Evolutionary conservation across 2,797 vertebrate species (phyloP), one percentile per base, ranked within the genome.

Genomic region (Channallabes apus): DNA sequence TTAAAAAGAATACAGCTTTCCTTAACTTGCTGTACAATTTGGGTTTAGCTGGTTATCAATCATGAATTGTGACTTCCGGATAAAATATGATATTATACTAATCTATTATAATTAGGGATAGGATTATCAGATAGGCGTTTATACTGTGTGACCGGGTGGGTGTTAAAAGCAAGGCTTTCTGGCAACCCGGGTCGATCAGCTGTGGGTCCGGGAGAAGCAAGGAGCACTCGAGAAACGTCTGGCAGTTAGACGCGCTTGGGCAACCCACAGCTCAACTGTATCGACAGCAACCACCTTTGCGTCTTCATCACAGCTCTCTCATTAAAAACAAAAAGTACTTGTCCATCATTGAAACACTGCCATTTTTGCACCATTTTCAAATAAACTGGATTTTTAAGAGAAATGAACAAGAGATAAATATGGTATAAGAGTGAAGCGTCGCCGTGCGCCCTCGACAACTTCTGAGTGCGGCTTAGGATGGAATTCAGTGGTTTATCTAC

Each of bases 211-310:
- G 89, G 91, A 32, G 12, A 54, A 54, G 12, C 51, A 3, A 54
- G 51, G 51, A 54, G 51, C 51, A 54, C 93, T 90, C 91, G 88
- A 58, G 88, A 88, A 90, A 85, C 89, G 64, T 86, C 88, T 89
- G 90, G 86, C 91, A 88, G 91, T 90, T 87, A 91, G 90, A 90
- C 90, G 90, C 93, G 80, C 91, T 92, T 91, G 93, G 94, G 94
- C 94, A 93, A 94, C 89, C 90, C 90, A 90, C 75, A 91, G 91
- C 91, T 92, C 88, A 90, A 80, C 88, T 92, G 92, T 91, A 91
- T 91, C 86, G 84, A 86, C 90, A 88, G 91, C 64, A 89, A 58
- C 91, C 79, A 90, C 90, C 32, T 62, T 15, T 79, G 32, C 32
- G 20, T 79, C 83, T 18, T 80, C 14, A 78, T 85, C 82, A 87